Percentiles rank a stretch among this genome's conserved stretches.
These are phyloP conservation scores for Glossophaga mutica DNA, from an alignment of 2,797 vertebrate species.

Conservation along the genomic window DNA sequence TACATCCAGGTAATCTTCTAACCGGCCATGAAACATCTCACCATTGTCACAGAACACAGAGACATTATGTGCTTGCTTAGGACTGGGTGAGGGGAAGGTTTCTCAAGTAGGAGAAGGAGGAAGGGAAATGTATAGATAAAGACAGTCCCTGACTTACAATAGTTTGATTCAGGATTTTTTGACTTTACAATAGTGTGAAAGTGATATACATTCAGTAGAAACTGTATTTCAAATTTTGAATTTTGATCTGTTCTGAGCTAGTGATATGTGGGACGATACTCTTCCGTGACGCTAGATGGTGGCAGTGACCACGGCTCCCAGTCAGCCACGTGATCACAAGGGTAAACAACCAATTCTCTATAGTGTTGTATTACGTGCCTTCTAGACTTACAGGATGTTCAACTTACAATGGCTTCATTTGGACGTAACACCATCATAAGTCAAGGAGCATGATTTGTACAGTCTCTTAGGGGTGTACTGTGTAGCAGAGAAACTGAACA, in stretches of 20 bases:
- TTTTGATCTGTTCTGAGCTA: neutral
- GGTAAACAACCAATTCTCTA: no score
- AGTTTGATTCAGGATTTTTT: neutral
- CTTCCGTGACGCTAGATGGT: neutral
- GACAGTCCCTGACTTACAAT: no score
- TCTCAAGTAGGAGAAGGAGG: neutral
- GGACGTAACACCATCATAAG: neutral
- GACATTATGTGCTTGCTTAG: fast-evolving
- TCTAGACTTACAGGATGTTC: neutral
- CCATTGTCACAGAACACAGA: neutral
- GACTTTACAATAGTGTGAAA: neutral
- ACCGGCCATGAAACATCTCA: neutral
- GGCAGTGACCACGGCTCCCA: neutral
- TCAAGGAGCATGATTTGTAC: neutral
- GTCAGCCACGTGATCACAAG: neutral
- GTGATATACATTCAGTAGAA: neutral
- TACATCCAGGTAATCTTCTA: neutral
- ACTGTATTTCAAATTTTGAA: neutral
- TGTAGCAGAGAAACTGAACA: neutral
- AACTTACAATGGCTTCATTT: neutral
- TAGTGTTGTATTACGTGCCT: neutral
- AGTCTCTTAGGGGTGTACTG: fast-evolving
- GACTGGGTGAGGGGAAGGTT: neutral
- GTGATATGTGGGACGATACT: neutral
- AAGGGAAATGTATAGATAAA: neutral